phyloP scores from a whole-genome alignment of 2,113 vertebrate genomes.

The Engystomops pustulosus region DNA sequence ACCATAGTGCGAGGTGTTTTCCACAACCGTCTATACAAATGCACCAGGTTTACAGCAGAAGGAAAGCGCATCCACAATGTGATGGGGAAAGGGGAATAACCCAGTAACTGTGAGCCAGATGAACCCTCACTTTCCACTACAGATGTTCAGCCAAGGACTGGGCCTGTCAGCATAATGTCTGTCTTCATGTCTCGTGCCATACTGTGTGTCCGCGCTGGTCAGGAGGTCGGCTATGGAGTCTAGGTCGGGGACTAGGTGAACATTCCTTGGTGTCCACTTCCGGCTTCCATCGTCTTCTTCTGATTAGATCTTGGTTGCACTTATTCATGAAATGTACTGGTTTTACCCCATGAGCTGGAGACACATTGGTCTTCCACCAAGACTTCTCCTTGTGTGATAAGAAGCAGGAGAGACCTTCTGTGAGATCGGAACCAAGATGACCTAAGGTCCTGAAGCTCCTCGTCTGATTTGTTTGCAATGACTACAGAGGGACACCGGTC shows the following conservation, averaged over 20 bases:
- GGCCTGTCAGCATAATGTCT: conserved; percentile 17
- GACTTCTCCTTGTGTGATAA: no score
- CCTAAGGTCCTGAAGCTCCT: background rate
- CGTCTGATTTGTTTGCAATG: background rate
- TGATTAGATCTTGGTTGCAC: background rate
- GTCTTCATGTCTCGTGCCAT: conserved; percentile 24
- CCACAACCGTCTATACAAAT: conserved; percentile 67
- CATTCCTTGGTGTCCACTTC: background rate
- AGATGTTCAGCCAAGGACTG: conserved; percentile 13
- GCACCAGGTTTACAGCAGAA: conserved; percentile 48
- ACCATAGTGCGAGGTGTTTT: conserved; percentile 74
- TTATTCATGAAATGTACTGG: conserved; percentile 14
- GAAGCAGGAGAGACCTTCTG: no score
- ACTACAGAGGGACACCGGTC: background rate
- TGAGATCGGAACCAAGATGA: background rate
- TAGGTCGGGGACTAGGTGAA: background rate
- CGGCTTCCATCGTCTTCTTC: background rate
- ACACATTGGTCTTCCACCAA: background rate
- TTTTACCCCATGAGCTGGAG: background rate
- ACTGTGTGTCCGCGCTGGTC: background rate
- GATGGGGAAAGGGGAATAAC: background rate
- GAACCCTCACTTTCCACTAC: conserved; percentile 30
- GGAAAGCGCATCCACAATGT: conserved; percentile 16
- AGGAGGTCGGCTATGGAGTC: background rate
- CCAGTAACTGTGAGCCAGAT: background rate